Conservation (phyloP, 1,140 invertebrate species). For the Caenorhabditis briggsae region DNA sequence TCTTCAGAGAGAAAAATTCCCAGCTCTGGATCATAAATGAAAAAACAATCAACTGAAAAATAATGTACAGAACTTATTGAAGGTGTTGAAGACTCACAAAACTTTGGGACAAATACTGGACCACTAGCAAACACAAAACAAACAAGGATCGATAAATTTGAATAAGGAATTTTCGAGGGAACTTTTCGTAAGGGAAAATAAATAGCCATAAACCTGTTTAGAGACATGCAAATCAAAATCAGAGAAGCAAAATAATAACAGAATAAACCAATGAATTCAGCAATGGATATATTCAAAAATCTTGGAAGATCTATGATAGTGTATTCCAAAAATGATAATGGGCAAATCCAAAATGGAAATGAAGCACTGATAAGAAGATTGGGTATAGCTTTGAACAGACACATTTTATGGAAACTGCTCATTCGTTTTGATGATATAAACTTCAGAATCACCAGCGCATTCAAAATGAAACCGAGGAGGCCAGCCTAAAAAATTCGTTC, state of each 20-base stretch:
- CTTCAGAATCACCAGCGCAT: background rate
- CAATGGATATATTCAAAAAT: background rate
- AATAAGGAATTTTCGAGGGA: background rate
- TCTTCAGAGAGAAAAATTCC: background rate
- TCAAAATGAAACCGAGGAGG: background rate
- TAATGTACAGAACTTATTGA: background rate
- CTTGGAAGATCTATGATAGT: background rate
- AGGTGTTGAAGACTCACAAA: background rate
- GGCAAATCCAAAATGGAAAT: slow-evolving; percentile 3
- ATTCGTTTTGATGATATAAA: background rate
- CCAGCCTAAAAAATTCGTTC: background rate
- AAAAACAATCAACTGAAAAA: background rate
- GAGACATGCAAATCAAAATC: background rate
- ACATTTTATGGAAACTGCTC: background rate
- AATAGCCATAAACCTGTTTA: background rate
- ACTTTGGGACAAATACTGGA: background rate
- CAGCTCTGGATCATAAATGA: slow-evolving; percentile 8
- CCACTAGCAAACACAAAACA: background rate
- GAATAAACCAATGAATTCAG: slow-evolving; percentile 5
- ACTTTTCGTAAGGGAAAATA: background rate
- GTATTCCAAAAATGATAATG: background rate
- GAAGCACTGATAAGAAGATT: background rate
- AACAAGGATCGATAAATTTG: background rate
- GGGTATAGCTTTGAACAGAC: background rate
- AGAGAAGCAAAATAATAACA: background rate